Conservation (phyloP, 2,888 invertebrate genomes). For the Leptopterna dolabrata region DNA sequence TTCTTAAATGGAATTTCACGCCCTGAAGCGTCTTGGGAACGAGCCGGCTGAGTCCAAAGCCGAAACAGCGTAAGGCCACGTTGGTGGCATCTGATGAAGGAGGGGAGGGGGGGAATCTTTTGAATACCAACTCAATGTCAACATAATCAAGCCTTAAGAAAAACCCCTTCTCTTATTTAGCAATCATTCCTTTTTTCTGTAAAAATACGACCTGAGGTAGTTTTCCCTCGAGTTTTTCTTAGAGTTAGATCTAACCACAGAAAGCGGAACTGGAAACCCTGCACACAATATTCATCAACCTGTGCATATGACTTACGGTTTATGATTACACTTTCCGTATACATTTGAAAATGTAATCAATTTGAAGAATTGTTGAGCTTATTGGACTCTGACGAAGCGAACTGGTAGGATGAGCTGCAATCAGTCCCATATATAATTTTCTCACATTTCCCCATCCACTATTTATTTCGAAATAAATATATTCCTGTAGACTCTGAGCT, state of each 20-base stretch:
- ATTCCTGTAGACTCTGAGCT: no score
- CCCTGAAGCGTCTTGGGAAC: background rate
- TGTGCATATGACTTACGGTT: no score
- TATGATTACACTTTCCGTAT: no score
- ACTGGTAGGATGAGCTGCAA: no score
- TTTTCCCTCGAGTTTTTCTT: background rate
- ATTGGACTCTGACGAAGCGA: no score
- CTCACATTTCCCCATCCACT: no score
- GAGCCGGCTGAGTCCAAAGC: background rate
- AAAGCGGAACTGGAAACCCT: no score
- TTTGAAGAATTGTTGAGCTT: no score
- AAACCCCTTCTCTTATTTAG: background rate
- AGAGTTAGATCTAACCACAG: background rate
- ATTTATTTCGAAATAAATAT: no score
- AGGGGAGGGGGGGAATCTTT: background rate
- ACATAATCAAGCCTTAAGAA: conserved; percentile 30
- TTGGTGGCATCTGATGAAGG: background rate
- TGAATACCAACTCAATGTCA: conserved; percentile 37
- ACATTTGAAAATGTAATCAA: no score
- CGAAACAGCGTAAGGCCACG: background rate
- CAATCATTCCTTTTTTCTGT: background rate
- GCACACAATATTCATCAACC: no score
- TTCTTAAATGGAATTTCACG: background rate
- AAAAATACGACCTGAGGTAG: background rate
- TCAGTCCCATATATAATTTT: no score